phyloP scores from a whole-genome alignment of 2,888 invertebrate species.

The Phalera bucephala region DNA sequence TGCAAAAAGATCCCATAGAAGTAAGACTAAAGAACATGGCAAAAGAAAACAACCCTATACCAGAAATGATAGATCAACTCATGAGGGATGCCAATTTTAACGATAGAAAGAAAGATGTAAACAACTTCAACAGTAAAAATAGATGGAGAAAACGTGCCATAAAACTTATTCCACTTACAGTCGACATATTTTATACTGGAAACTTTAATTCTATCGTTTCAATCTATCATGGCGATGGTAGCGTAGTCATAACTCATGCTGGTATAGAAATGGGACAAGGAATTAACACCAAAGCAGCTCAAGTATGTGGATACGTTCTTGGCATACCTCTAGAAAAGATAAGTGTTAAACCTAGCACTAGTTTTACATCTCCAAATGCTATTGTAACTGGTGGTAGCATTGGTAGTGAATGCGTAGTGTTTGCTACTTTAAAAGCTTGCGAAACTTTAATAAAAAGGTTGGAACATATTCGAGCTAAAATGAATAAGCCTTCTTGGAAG shows the following conservation, averaged over 20 bases:
- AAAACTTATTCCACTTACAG: constrained; percentile 42
- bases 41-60: constrained; percentile 34
- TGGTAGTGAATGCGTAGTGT: constrained; percentile 85
- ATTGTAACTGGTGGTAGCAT: constrained; percentile 85
- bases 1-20: constrained; percentile 80
- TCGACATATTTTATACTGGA: too few species aligned
- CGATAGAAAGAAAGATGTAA: constrained; percentile 65
- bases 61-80: constrained; percentile 76
- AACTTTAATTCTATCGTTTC: constrained; percentile 74
- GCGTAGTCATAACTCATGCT: constrained; percentile 85
- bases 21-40: constrained; percentile 79
- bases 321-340: constrained; percentile 85
- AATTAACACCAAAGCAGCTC: constrained; percentile 86
- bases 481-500: constrained; percentile 71
- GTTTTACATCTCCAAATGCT: constrained; percentile 84
- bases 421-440: constrained; percentile 79
- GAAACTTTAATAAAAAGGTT: constrained; percentile 67
- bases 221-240: constrained; percentile 85
- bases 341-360: constrained; percentile 84
- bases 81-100: constrained; percentile 77
- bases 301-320: constrained; percentile 85
- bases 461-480: constrained; percentile 55
- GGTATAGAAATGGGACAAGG: constrained; percentile 89
- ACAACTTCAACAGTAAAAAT: constrained; percentile 84
- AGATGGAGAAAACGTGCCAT: constrained; percentile 88